Base-by-base conservation (phyloP, 2,888 invertebrate genomes). In the Morpho helenor region DNA sequence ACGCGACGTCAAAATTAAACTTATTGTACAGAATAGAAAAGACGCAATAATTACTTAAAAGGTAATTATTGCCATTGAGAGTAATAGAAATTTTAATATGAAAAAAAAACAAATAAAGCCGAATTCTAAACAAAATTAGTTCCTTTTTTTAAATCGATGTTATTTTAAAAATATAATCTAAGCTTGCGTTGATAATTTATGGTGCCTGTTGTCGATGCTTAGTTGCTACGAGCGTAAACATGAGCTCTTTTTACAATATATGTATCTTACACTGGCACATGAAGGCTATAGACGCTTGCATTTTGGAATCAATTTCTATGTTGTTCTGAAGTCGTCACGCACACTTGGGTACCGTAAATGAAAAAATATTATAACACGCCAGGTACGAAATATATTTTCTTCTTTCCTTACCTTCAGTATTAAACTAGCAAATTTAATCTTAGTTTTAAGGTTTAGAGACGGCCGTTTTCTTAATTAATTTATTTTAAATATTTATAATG, bases 1-100 rank as follows among this genome's bases (percentile, higher is more conserved):
- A 60, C 52, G 52, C 56, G 9, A 49, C 23, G 56, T 60, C 60
- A 53, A 46, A 46, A 47, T 43, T 46, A 39, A 60, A 55, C 45
- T 39, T 44, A 56, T 43, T 7, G n/a, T 8, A 43, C 3, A n/a
- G 8, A 9, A 43, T 43, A 43, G 16, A 43, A 8, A 43, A 43
- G n/a, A 9, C 8, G 9, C 8, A 43, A 43, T 43, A 43, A n/a
- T 9, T 43, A 43, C 43, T 4, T n/a, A n/a, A 43, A 43, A 43
- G 43, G n/a, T 43, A 43, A 7, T n/a, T 8, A 43, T 43, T n/a
- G n/a, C 3, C n/a, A 43, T 43, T 9, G 7, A 43, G 8, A 43
- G 3, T 43, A 43, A 43, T 2, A 43, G 43, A 43, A 43, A 9
- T n/a, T 9, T 43, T 43, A 43, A 43, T 9, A 43, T 31, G 31